A percentile compares a stretch with the other conserved stretches of the same genome.
Evolutionary conservation across 2,113 vertebrate genomes (phyloP).

Genomic region (Cyanistes caeruleus): DNA sequence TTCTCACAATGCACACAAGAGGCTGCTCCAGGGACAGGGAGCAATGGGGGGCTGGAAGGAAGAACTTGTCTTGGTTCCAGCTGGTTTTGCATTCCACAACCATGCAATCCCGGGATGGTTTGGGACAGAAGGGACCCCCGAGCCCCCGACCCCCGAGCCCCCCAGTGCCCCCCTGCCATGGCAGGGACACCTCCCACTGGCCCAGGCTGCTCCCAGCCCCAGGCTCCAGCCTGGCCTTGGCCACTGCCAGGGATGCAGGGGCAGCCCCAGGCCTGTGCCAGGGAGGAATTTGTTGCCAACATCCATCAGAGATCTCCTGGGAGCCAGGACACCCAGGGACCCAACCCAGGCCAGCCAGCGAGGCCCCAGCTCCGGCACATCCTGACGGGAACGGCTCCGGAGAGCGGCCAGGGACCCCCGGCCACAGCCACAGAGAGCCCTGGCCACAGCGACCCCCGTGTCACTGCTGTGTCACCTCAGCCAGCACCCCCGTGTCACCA

Average conservation of each 20-base stretch:
- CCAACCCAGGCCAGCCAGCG: background rate
- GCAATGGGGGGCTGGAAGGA: background rate
- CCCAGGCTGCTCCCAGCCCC: background rate
- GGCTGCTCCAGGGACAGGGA: background rate
- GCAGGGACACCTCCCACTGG: background rate
- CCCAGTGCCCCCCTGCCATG: background rate
- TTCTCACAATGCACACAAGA: background rate
- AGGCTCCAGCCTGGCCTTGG: background rate
- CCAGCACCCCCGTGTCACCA: background rate
- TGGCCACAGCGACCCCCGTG: too few species aligned
- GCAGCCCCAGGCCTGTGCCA: background rate
- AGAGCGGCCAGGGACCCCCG: background rate
- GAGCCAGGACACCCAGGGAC: background rate
- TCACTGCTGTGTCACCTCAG: too few species aligned
- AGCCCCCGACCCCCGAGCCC: background rate
- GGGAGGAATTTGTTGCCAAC: accelerated
- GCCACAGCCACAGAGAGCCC: background rate
- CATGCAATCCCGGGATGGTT: accelerated
- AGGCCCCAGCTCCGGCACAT: background rate
- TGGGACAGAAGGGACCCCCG: background rate
- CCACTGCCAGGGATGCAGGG: background rate
- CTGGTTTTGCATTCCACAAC: background rate
- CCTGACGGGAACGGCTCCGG: accelerated
- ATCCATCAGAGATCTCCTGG: background rate
- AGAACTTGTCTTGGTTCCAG: background rate